Conservation (phyloP, 2,888 invertebrate genomes). For the Oscheius sp. region DNA sequence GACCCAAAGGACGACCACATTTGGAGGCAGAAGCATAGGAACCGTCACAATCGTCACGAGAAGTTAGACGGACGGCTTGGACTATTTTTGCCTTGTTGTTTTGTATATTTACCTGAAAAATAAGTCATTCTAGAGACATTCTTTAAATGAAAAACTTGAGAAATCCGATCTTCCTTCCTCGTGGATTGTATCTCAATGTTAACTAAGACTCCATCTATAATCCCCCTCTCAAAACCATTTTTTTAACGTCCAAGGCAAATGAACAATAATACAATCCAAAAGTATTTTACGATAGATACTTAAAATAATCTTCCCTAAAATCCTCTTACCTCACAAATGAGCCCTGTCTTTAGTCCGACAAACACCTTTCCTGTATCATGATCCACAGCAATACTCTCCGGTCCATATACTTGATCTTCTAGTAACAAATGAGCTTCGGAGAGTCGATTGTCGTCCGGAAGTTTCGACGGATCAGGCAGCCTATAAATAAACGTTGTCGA, state of each 20-base stretch:
- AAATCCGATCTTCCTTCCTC: background rate
- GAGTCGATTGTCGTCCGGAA: constrained; percentile 38
- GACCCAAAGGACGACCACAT: constrained; percentile 55
- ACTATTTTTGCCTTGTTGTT: constrained; percentile 33
- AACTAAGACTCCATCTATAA: too few species aligned
- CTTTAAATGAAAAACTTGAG: too few species aligned
- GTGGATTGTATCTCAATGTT: too few species aligned
- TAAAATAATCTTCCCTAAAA: background rate
- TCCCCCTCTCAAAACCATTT: background rate
- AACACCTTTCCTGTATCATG: constrained; percentile 37
- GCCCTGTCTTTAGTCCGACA: constrained; percentile 50
- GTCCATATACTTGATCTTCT: constrained; percentile 51
- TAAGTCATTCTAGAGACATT: too few species aligned
- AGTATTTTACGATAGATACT: too few species aligned
- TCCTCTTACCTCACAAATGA: constrained; percentile 32
- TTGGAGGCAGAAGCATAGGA: constrained; percentile 37
- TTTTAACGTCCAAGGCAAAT: background rate
- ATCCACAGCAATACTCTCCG: constrained; percentile 49
- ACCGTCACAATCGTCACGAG: constrained; percentile 47
- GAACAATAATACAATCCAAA: too few species aligned
- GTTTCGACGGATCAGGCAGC: constrained; percentile 33
- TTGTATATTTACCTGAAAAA: background rate
- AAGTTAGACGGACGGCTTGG: constrained; percentile 42
- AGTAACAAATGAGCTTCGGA: constrained; percentile 37
- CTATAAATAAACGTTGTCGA: constrained; percentile 19